Evolutionary conservation across 2,888 invertebrate species (phyloP), one percentile per base, ranked within the genome.

Genomic region (Ophraella communa): DNA sequence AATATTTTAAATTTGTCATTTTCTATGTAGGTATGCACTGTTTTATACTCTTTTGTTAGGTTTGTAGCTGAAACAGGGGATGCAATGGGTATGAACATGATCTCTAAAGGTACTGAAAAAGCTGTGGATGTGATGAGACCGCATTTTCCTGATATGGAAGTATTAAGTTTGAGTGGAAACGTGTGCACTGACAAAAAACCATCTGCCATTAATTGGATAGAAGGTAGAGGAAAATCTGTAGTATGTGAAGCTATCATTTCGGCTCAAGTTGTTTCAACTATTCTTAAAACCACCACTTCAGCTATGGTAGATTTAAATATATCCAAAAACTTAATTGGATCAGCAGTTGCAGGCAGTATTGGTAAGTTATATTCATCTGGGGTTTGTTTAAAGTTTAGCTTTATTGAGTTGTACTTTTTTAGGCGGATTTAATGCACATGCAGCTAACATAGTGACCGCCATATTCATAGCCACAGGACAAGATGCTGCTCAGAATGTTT

Each of bases 71-170:
- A 72, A 2, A 98, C 98, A 0, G 98, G 98, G 0, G 98, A 99
- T 80, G 98, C 98, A 1, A 99, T 98, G 98, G 98, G 98, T 47
- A 98, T 98, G 98, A 98, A 98, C 79, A 98, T 98, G 98, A 87
- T 98, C 0, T 96, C 96, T 0, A 98, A 98, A 85, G 97, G 96
- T 0, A 92, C 95, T 0, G 97, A 97, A 83, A 91, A 90, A 75
- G 92, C 95, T 0, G 80, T 98, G 21, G 87, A 88, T 69, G 83
- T 87, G 49, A 85, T 98, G 0, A 88, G 90, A 75, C 84, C 84
- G 24, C 83, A 85, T 61, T 95, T 95, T 80, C 89, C 91, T 0
- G 92, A 94, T 47, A 95, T 97, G 94, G 92, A 94, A 78, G 91
- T 71, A 39, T 85, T 98, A n/a, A 95, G 96, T 74, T 83, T 98